Percentiles rank a stretch among this genome's conserved stretches.
Conservation (phyloP, 2,888 invertebrate genomes). For the Epirrhoe tristata region DNA sequence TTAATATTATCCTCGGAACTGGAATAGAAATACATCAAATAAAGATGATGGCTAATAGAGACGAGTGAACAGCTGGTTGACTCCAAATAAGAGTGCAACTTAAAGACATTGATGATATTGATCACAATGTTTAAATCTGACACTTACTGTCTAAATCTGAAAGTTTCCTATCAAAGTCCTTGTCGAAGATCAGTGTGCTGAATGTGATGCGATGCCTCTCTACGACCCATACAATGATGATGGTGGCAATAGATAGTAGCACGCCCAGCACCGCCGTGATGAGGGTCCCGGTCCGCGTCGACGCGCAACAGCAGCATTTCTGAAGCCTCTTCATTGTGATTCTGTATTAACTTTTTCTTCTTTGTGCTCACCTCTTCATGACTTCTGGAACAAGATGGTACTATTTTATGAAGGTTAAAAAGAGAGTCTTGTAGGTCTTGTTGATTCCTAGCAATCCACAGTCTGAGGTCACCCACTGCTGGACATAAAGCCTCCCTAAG, state of each 20-base stretch:
- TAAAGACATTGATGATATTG: no score
- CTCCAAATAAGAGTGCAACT: background rate
- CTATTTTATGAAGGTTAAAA: background rate
- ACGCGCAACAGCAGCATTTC: slow-evolving; percentile 89
- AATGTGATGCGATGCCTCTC: slow-evolving; percentile 87
- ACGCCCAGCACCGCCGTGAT: slow-evolving; percentile 90
- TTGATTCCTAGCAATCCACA: background rate
- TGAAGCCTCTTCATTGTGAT: slow-evolving; percentile 83
- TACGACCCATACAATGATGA: slow-evolving; percentile 88
- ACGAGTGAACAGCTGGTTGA: background rate
- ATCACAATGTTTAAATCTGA: background rate
- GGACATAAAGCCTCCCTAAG: no score
- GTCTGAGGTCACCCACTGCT: no score
- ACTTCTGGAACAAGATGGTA: slow-evolving; percentile 51
- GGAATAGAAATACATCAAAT: slow-evolving; percentile 62
- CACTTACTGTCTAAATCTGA: slow-evolving; percentile 87
- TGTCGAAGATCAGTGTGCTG: slow-evolving; percentile 91
- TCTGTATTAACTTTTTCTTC: slow-evolving; percentile 23
- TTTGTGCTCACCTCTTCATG: slow-evolving; percentile 54
- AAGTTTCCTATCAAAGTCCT: slow-evolving; percentile 79
- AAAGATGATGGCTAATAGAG: background rate
- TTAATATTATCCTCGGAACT: slow-evolving; percentile 91
- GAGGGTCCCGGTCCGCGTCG: slow-evolving; percentile 90
- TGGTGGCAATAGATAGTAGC: slow-evolving; percentile 89
- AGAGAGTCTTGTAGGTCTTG: background rate